Evolutionary conservation across 2,888 invertebrate genomes (phyloP).

Genomic region (Brachyptera risi): DNA sequence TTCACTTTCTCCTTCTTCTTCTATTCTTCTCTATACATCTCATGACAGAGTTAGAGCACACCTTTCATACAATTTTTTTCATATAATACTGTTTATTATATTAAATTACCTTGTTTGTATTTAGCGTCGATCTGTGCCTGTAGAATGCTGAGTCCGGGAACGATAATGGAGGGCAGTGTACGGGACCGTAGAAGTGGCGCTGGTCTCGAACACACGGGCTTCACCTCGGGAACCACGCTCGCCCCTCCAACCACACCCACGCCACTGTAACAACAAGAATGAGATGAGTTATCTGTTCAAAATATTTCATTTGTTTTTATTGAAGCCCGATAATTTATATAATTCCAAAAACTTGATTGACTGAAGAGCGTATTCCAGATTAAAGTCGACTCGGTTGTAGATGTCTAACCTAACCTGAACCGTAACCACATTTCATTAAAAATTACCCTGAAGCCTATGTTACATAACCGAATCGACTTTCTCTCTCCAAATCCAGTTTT

Average conservation of each 20-base stretch:
- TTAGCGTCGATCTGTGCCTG: constrained; percentile 76
- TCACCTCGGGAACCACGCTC: constrained; percentile 29
- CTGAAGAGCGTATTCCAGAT: no score
- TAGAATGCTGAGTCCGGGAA: constrained; percentile 76
- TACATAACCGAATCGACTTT: no score
- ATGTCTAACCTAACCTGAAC: no score
- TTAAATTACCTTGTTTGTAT: constrained; percentile 49
- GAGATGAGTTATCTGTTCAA: background rate
- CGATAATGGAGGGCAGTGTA: constrained; percentile 82
- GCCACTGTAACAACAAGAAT: background rate
- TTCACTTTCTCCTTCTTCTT: no score
- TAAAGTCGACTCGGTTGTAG: no score
- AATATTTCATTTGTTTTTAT: background rate
- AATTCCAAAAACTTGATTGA: background rate
- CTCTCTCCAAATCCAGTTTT: no score
- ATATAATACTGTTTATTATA: background rate
- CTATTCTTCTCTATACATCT: no score
- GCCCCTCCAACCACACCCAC: background rate
- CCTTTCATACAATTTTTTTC: background rate
- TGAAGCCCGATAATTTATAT: background rate
- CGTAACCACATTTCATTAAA: no score
- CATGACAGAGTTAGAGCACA: no score
- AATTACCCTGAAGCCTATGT: no score
- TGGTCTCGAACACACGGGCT: constrained; percentile 47
- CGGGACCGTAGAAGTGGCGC: constrained; percentile 78